A percentile compares a stretch with the other conserved stretches of the same genome.
These are phyloP conservation scores for Lacerta agilis DNA, from an alignment of 2,797 vertebrate species.

Conservation along the genomic window DNA sequence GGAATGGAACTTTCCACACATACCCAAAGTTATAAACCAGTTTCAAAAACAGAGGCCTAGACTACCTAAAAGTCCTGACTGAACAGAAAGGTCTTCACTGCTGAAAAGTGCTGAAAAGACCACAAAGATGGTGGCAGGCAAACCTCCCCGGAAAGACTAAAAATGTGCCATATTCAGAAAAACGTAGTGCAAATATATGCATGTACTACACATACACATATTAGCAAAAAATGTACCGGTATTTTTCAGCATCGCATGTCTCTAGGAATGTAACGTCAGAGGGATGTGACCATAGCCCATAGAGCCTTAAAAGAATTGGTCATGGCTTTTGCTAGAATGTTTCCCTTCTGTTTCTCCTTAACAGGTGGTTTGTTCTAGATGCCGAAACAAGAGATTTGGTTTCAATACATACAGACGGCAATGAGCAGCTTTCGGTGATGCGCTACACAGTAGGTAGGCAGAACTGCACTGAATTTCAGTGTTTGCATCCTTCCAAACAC, in stretches of 20 bases:
- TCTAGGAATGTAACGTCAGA: background rate
- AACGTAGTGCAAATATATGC: no score
- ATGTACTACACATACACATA: no score
- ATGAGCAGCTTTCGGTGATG: constrained; percentile 97
- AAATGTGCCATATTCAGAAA: background rate
- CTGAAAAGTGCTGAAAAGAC: no score
- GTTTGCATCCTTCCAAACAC: background rate
- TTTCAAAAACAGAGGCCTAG: no score
- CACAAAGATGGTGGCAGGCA: no score
- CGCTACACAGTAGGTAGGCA: constrained; percentile 92
- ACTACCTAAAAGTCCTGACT: no score
- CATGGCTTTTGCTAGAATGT: constrained; percentile 47
- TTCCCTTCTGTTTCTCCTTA: constrained; percentile 43
- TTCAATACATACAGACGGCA: constrained; percentile 96
- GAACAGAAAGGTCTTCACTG: no score
- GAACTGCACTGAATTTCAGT: background rate
- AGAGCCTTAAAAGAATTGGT: background rate
- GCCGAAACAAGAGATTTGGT: constrained; percentile 95
- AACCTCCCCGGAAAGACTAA: no score
- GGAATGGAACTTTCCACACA: no score
- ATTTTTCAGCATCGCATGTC: background rate
- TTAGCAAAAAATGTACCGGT: background rate
- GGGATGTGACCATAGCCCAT: constrained; percentile 17
- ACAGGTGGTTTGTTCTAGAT: constrained; percentile 96
- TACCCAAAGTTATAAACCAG: no score